Conservation (phyloP, 1,140 invertebrate genomes). For the Chrysomallon squamiferum region DNA sequence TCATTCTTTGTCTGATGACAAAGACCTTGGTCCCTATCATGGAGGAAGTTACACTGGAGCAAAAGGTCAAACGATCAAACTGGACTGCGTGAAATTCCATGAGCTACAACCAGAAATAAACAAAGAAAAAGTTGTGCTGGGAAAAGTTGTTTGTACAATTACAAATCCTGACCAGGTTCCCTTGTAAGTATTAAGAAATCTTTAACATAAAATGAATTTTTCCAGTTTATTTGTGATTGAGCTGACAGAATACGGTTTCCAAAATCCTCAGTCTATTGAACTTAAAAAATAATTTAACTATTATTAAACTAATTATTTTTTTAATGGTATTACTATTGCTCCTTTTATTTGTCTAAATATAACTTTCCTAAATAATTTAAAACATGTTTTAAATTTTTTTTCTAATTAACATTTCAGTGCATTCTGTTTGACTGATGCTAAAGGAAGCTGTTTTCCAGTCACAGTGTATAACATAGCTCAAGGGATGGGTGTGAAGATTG, state of each 20-base stretch:
- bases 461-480: conserved; percentile 84
- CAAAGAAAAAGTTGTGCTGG: conserved; percentile 74
- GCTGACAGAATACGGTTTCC: no score
- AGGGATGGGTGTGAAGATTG: conserved; percentile 82
- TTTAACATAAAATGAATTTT: no score
- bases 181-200: conserved; percentile 75
- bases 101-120: conserved; percentile 70
- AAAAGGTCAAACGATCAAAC: conserved; percentile 66
- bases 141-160: conserved; percentile 82
- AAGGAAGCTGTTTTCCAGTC: conserved; percentile 75
- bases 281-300: no score
- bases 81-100: conserved; percentile 65
- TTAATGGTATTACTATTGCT: no score
- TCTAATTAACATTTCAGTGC: conserved; percentile 75
- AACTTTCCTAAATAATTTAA: no score
- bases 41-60: conserved; percentile 68
- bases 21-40: conserved; percentile 69
- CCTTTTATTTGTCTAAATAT: no score
- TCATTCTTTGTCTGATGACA: conserved; percentile 30
- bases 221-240: no score
- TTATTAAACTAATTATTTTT: no score
- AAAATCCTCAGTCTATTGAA: no score
- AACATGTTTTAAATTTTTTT: no score
- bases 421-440: conserved; percentile 80
- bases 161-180: conserved; percentile 77